Conservation (phyloP, 2,888 invertebrate species). For the Yponomeuta malinellus region DNA sequence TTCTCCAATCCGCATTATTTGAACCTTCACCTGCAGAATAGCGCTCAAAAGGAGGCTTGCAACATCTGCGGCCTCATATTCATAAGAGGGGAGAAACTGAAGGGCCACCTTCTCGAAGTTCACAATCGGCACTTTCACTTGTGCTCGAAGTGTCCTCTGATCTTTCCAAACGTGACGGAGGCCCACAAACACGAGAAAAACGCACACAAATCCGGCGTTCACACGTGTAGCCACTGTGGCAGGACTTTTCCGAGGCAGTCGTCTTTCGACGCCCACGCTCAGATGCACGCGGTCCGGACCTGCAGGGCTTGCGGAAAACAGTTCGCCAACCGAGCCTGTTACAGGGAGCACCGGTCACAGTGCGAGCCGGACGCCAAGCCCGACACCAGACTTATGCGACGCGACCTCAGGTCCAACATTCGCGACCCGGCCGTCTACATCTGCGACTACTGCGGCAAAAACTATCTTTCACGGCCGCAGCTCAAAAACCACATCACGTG, state of each 20-base stretch:
- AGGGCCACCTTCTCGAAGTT: slow-evolving; percentile 37
- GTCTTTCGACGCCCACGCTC: slow-evolving; percentile 50
- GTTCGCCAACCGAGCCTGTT: slow-evolving; percentile 58
- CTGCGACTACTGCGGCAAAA: slow-evolving; percentile 59
- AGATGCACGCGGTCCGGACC: slow-evolving; percentile 59
- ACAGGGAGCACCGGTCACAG: slow-evolving; percentile 50
- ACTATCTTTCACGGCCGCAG: slow-evolving; percentile 53
- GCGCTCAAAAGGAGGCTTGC: slow-evolving; percentile 58
- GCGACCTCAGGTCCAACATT: slow-evolving; percentile 48
- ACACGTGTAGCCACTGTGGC: slow-evolving; percentile 55
- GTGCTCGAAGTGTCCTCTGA: slow-evolving; percentile 49
- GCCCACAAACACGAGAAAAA: slow-evolving; percentile 38
- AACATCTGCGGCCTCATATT: slow-evolving; percentile 43
- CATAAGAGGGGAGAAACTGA: slow-evolving; percentile 42
- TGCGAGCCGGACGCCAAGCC: slow-evolving; percentile 63
- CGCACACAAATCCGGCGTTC: slow-evolving; percentile 40
- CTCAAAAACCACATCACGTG: slow-evolving; percentile 65
- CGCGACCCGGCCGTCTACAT: slow-evolving; percentile 57
- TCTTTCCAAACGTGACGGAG: slow-evolving; percentile 36
- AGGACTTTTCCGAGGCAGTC: slow-evolving; percentile 43
- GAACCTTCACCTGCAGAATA: slow-evolving; percentile 53
- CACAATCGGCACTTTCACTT: slow-evolving; percentile 37
- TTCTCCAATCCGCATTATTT: slow-evolving; percentile 52
- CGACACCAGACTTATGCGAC: slow-evolving; percentile 36
- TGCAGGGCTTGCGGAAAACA: slow-evolving; percentile 53